Evolutionary conservation across 2,113 vertebrate genomes (phyloP), one percentile per base, ranked within the genome.

Genomic region (Pogona vitticeps): DNA sequence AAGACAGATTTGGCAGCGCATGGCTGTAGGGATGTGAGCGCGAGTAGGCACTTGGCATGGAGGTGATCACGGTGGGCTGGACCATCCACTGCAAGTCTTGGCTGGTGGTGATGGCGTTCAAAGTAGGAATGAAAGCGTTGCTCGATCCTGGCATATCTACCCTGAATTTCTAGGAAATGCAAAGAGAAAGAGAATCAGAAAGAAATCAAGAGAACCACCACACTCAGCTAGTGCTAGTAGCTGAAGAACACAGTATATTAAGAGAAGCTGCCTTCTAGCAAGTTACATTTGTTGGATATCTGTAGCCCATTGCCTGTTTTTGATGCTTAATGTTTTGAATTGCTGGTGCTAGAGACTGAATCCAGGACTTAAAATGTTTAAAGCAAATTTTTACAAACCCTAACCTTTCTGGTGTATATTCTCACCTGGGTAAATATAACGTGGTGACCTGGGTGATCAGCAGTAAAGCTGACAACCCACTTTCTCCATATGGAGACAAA

Each of bases 11-110:
- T 21, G 97, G 97, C 91, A 99, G 96, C 0, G 98, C 97, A 36
- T 98, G 97, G 94, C 97, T 96, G 86, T 99, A 99, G 5, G 99
- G 98, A 93, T 99, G 98, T 0, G 98, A 97, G 71, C 98, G 98
- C 0, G 98, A 95, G 91, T 99, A 99, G 0, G 98, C 98, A 94
- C 97, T 99, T 82, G 98, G 99, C 98, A 99, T 99, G 95, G 99
- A 99, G 92, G 99, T 99, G 96, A 99, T 99, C 88, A 99, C 99
- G 0, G 99, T 99, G 88, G 99, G 98, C 95, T 99, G 99, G 42
- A 99, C 99, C 99, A 99, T 99, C 98, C 98, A 99, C 98, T 99
- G 99, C 71, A 99, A 96, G 96, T 99, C 99, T 95, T 99, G 99
- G 96, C 98, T 99, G 92, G 98, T 99, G 21, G 99, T 99, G 95